These are phyloP conservation scores for Seriola quinqueradiata DNA, from an alignment of 2,113 vertebrate species.

Conservation along the genomic window DNA sequence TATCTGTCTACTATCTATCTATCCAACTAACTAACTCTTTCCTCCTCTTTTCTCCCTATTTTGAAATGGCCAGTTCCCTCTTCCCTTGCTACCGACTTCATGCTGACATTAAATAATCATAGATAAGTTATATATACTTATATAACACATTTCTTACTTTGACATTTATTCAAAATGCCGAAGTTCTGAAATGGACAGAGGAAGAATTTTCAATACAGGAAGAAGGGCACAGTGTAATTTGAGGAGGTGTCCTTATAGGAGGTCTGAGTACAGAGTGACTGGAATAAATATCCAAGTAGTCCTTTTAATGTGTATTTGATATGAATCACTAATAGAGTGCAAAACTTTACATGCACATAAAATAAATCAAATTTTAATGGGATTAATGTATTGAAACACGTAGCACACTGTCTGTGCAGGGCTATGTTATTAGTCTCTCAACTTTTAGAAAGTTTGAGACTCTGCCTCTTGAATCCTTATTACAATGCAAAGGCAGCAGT, in stretches of 20 bases:
- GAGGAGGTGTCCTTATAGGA: too few relatives aligned
- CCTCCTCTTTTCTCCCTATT: neutral
- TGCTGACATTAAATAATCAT: neutral
- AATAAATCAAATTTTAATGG: too few relatives aligned
- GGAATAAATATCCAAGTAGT: neutral
- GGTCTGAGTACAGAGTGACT: neutral
- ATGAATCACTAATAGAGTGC: neutral
- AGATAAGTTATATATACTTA: neutral
- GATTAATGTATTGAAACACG: neutral
- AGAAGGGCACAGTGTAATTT: neutral
- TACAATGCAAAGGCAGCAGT: slow-evolving; percentile 26
- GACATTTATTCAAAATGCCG: neutral
- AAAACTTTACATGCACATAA: neutral
- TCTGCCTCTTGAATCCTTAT: slow-evolving; percentile 25
- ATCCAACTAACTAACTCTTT: too few relatives aligned
- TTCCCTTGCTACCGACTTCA: neutral
- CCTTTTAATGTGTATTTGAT: neutral
- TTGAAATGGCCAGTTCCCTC: neutral
- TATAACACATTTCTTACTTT: neutral
- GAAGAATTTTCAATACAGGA: neutral
- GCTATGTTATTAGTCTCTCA: neutral
- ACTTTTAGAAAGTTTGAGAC: slow-evolving; percentile 4
- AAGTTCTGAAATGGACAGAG: neutral
- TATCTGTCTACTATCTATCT: too few relatives aligned
- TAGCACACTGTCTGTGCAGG: neutral